Evolutionary conservation across 2,888 invertebrate species (phyloP).

Genomic region (Volucella inflata): DNA sequence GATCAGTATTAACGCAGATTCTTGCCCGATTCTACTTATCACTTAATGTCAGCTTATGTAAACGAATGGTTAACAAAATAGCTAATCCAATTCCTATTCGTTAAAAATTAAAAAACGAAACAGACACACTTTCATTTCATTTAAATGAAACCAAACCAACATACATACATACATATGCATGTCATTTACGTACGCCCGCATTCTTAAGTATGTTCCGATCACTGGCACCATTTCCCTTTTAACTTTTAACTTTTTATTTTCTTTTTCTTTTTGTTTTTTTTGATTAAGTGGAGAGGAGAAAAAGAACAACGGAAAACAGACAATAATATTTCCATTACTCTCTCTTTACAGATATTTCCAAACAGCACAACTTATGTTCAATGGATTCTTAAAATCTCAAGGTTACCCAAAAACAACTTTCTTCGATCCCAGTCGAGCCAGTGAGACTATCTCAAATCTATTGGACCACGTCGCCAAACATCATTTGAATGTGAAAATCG

Average conservation of each 20-base stretch:
- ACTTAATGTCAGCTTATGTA: too few relatives aligned
- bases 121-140: constrained; percentile 48
- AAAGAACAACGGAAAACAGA: constrained; percentile 3
- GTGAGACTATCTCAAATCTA: constrained; percentile 89
- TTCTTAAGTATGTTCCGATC: constrained; percentile 5
- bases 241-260: constrained; percentile 44
- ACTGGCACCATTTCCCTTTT: constrained; percentile 47
- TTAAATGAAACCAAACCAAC: too few relatives aligned
- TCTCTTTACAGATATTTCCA: constrained; percentile 86
- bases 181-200: constrained; percentile 23
- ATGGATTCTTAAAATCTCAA: constrained; percentile 90
- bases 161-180: too few relatives aligned
- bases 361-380: constrained; percentile 89
- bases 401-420: constrained; percentile 89
- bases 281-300: not conserved
- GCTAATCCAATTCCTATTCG: too few relatives aligned
- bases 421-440: constrained; percentile 88
- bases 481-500: constrained; percentile 89
- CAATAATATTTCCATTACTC: constrained; percentile 50
- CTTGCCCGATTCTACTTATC: too few relatives aligned
- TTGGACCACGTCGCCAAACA: constrained; percentile 88
- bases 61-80: too few relatives aligned
- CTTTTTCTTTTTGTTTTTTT: not conserved
- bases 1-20: too few relatives aligned
- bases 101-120: not conserved